A percentile compares a stretch with the other conserved stretches of the same genome.
These are phyloP conservation scores for Cichlasoma orientale DNA, from an alignment of 2,797 vertebrate genomes.

Conservation along the genomic window DNA sequence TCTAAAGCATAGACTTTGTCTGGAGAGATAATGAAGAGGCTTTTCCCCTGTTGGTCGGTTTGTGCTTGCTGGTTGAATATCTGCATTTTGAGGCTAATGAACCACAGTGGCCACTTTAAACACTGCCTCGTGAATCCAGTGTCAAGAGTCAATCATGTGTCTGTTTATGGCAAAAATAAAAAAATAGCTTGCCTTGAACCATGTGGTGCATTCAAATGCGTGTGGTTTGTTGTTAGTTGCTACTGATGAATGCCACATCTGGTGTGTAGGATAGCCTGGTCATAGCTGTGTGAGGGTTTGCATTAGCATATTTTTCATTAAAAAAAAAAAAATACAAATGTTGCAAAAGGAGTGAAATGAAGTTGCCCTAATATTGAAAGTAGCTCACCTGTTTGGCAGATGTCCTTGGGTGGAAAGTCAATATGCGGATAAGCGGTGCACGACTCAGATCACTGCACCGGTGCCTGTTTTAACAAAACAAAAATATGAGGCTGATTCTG, in stretches of 20 bases:
- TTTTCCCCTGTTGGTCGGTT: neutral
- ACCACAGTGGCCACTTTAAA: slow-evolving; percentile 15
- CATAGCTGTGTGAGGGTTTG: slow-evolving; percentile 9
- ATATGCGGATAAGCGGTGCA: no score
- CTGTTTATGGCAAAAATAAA: neutral
- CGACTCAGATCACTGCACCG: neutral
- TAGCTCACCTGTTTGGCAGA: neutral
- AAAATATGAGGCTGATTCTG: no score
- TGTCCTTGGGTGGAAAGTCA: no score
- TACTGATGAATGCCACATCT: neutral
- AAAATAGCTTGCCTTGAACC: neutral
- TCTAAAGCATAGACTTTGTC: neutral
- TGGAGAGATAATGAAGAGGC: neutral
- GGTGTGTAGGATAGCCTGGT: neutral
- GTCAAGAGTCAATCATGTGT: slow-evolving; percentile 22
- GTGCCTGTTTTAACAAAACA: no score
- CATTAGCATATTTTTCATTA: neutral
- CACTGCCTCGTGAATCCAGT: neutral
- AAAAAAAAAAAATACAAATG: neutral
- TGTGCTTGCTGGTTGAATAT: neutral
- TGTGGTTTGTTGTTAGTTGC: neutral
- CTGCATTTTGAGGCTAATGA: slow-evolving; percentile 2
- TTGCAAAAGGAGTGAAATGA: neutral
- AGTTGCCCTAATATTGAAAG: neutral
- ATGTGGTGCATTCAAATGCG: neutral